Conservation (phyloP, 2,888 invertebrate species). For the Stramonita haemastoma region DNA sequence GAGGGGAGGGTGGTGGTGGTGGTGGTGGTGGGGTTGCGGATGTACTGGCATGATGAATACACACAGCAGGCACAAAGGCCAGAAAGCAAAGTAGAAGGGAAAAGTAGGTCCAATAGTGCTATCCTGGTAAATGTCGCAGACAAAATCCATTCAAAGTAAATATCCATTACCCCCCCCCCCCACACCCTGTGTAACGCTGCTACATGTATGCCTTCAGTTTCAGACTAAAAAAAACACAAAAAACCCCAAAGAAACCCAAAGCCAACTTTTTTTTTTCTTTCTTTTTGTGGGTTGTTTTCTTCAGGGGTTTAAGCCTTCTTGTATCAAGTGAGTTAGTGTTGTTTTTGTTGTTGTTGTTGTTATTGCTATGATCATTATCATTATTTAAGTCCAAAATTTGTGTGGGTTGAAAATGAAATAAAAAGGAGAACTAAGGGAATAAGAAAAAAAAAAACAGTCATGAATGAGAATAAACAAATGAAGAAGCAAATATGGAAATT, state of each 20-base stretch:
- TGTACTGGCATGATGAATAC: too few relatives aligned
- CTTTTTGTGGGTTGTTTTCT: neutral
- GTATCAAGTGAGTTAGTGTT: too few relatives aligned
- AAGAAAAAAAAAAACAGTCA: too few relatives aligned
- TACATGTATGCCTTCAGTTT: neutral
- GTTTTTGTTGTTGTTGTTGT: neutral
- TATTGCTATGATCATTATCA: neutral
- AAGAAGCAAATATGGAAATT: too few relatives aligned
- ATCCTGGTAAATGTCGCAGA: neutral
- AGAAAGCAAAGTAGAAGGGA: neutral
- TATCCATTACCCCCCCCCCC: neutral
- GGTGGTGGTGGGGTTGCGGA: too few relatives aligned
- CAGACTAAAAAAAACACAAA: neutral
- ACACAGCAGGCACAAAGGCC: too few relatives aligned
- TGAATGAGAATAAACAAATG: too few relatives aligned
- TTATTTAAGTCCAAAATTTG: too few relatives aligned
- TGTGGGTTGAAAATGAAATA: neutral
- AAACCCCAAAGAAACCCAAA: too few relatives aligned
- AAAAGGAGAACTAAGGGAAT: neutral
- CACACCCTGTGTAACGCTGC: too few relatives aligned
- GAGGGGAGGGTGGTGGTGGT: too few relatives aligned
- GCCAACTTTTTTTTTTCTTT: neutral
- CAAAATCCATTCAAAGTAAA: conserved; percentile 13
- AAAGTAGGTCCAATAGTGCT: conserved; percentile 6
- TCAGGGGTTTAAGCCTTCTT: neutral